Conservation (phyloP, 2,797 vertebrate genomes). For the Myotis planiceps region DNA sequence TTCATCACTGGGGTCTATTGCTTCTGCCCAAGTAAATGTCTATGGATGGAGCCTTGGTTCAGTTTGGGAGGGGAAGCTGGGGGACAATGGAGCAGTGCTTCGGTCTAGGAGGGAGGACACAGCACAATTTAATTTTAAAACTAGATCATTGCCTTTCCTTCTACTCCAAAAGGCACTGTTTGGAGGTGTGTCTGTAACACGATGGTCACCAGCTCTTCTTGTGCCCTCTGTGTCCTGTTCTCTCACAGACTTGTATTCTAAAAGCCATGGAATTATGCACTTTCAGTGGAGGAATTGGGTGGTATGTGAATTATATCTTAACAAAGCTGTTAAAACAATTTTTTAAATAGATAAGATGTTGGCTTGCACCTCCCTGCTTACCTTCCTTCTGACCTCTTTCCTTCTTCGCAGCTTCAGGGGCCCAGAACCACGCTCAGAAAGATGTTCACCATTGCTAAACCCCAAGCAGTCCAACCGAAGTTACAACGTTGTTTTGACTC, state of each 20-base stretch:
- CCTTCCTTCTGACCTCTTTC: not conserved
- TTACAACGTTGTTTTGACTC: not conserved
- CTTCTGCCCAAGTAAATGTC: not conserved
- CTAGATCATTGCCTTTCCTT: not conserved
- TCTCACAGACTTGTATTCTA: not conserved
- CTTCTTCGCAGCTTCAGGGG: not conserved
- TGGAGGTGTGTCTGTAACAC: not conserved
- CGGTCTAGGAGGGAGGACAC: not conserved
- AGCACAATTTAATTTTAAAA: not conserved
- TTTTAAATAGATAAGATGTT: not conserved
- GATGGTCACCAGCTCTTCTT: not conserved
- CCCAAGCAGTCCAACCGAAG: not conserved
- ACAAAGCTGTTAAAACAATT: not conserved
- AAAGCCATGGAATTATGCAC: not conserved
- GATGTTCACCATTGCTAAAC: not conserved
- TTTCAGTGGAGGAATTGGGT: not conserved
- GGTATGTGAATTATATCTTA: not conserved
- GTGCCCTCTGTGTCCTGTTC: not conserved
- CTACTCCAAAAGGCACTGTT: not conserved
- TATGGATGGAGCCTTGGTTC: not conserved
- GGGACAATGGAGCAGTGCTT: not conserved
- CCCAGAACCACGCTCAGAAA: not conserved
- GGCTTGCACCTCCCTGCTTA: not conserved
- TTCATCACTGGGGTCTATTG: not conserved
- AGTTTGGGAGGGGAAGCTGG: not conserved